Conservation (phyloP, 2,797 vertebrate genomes). For the Geotria australis region DNA sequence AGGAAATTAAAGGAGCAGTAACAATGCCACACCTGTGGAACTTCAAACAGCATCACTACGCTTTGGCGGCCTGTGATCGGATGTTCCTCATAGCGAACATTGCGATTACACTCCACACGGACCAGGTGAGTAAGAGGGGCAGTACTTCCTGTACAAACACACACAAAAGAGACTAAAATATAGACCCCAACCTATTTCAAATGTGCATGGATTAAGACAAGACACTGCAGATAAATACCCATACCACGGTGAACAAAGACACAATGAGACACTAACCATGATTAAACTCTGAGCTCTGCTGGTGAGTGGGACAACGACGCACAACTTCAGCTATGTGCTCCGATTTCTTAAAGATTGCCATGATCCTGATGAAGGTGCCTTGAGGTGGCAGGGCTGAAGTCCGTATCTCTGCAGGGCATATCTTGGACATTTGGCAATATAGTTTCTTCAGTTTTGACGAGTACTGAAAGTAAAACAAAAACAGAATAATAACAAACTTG, state of each 20-base stretch:
- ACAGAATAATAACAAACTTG: too few species aligned
- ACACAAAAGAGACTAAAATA: not conserved
- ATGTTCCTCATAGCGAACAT: not conserved
- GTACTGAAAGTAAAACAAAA: not conserved
- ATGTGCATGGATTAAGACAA: too few species aligned
- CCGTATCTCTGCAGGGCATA: not conserved
- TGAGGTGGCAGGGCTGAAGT: not conserved
- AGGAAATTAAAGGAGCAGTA: not conserved
- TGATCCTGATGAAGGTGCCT: not conserved
- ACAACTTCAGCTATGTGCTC: not conserved
- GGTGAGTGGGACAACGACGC: not conserved
- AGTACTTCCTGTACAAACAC: not conserved
- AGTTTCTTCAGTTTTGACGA: not conserved
- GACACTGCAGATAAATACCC: too few species aligned
- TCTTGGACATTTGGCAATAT: not conserved
- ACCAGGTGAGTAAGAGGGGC: not conserved
- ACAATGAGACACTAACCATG: not conserved
- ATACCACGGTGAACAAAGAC: not conserved
- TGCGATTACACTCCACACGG: not conserved
- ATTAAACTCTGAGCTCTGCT: not conserved
- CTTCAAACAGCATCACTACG: not conserved
- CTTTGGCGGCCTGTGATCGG: not conserved
- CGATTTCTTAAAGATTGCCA: not conserved
- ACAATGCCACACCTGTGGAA: not conserved
- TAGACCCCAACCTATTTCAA: too few species aligned